These are phyloP conservation scores for Cardiocondyla obscurior DNA, from an alignment of 1,140 invertebrate species.

Conservation along the genomic window DNA sequence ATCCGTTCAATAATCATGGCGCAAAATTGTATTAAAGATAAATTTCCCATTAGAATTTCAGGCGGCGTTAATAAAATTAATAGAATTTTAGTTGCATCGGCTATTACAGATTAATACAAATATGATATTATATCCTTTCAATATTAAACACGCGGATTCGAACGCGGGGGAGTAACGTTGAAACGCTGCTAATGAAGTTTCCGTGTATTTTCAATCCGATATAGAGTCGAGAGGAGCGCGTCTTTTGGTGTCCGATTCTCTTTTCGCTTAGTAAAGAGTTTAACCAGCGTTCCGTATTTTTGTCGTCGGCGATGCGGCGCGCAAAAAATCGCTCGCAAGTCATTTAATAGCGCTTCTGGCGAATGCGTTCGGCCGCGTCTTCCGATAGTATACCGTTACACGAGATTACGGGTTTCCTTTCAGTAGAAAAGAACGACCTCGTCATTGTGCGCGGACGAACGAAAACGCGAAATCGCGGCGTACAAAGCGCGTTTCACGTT, in stretches of 20 bases:
- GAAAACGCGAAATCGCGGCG: constrained; percentile 62
- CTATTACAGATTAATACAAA: constrained; percentile 11
- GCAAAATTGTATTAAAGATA: neutral
- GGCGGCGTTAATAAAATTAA: constrained; percentile 15
- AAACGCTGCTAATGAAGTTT: constrained; percentile 28
- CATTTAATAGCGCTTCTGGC: constrained; percentile 55
- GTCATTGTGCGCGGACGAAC: constrained; percentile 59
- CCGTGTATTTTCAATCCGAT: constrained; percentile 30
- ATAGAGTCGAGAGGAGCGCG: constrained; percentile 17
- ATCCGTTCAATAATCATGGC: constrained; percentile 16
- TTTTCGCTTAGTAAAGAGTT: constrained; percentile 47
- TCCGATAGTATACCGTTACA: constrained; percentile 58
- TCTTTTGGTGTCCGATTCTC: constrained; percentile 49
- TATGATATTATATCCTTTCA: neutral
- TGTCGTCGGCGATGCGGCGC: constrained; percentile 51
- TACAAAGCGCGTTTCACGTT: constrained; percentile 69
- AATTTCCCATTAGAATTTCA: neutral
- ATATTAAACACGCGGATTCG: neutral
- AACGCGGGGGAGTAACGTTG: neutral
- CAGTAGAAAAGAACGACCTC: constrained; percentile 56
- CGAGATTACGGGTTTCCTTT: constrained; percentile 55
- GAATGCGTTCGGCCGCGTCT: constrained; percentile 52
- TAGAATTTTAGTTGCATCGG: neutral
- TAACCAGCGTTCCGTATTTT: constrained; percentile 52
- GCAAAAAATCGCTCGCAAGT: constrained; percentile 57